Evolutionary conservation across 2,888 invertebrate genomes (phyloP), one percentile per base, ranked within the genome.

Genomic region (Pristionchus exspectatus): DNA sequence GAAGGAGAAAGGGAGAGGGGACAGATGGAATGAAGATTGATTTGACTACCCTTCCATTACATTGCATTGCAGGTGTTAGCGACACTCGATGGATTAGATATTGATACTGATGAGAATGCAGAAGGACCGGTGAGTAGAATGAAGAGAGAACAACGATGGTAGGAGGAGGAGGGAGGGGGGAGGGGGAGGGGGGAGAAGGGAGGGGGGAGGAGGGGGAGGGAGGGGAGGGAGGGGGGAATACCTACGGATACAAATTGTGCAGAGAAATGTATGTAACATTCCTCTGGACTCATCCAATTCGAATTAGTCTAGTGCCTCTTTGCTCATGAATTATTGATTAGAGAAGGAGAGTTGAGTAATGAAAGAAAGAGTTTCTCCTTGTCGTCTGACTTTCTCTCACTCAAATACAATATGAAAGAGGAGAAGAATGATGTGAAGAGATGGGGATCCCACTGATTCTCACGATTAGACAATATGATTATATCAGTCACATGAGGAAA

Each of bases 261-360:
- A 77, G 77, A 77, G 50, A 69, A 87, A 16, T 38, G 18, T n/a
- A 16, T 86, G 59, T 24, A n/a, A 44, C 38, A 38, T 77, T 50
- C 50, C 77, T 44, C 24, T 44, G 44, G 44, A 44, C 24, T 77
- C 50, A n/a, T 44, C 77, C 21, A 5, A 85, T 90, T 72, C 12
- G 86, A 88, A 86, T 83, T 59, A 18, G 74, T 69, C 90, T 91
- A 87, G 21, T 90, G 24, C 50, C 56, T 50, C 77, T 92, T 91
- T 77, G 97, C 95, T 98, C 97, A 93, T 77, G 3, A 77, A 77
- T 44, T 77, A 77, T 77, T 77, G 77, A 77, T 77, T 77, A 77
- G 77, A 72, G 72, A 72, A 27, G 74, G 30, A 50, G 77, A 77
- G 77, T 77, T 50, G 77, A 77, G 77, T 77, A 77, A 77, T 77